Evolutionary conservation across 2,888 invertebrate species (phyloP).

Genomic region (Ichneumon xanthorius): DNA sequence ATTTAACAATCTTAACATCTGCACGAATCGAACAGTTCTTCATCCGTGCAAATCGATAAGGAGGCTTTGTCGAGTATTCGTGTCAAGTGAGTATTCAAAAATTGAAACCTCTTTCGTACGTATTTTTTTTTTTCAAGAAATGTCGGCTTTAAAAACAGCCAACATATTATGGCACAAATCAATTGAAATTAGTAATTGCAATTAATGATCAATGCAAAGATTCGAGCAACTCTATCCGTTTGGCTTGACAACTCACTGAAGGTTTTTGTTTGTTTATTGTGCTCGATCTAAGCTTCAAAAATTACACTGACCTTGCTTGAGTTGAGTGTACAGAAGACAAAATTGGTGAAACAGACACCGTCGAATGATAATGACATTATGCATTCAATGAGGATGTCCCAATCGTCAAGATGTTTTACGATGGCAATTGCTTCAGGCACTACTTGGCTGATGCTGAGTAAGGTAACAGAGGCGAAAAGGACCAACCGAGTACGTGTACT

Average conservation of each 20-base stretch:
- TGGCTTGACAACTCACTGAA: no score
- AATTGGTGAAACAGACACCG: constrained; percentile 8
- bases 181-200: not conserved
- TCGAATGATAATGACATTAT: constrained; percentile 18
- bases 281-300: no score
- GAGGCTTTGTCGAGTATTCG: not conserved
- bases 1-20: constrained; percentile 27
- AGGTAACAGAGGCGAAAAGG: not conserved
- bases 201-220: constrained; percentile 28
- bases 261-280: no score
- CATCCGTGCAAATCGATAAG: no score
- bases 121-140: no score
- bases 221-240: constrained; percentile 26
- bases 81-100: not conserved
- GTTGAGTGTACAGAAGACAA: not conserved
- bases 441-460: constrained; percentile 14
- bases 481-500: constrained; percentile 1
- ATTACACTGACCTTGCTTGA: no score
- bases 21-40: no score
- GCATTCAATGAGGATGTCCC: constrained; percentile 36
- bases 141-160: no score
- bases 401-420: constrained; percentile 24
- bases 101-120: no score
- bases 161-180: no score
- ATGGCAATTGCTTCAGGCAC: constrained; percentile 44